These are phyloP conservation scores for Actinemys pallida DNA, from an alignment of 2,113 vertebrate genomes.

Conservation along the genomic window DNA sequence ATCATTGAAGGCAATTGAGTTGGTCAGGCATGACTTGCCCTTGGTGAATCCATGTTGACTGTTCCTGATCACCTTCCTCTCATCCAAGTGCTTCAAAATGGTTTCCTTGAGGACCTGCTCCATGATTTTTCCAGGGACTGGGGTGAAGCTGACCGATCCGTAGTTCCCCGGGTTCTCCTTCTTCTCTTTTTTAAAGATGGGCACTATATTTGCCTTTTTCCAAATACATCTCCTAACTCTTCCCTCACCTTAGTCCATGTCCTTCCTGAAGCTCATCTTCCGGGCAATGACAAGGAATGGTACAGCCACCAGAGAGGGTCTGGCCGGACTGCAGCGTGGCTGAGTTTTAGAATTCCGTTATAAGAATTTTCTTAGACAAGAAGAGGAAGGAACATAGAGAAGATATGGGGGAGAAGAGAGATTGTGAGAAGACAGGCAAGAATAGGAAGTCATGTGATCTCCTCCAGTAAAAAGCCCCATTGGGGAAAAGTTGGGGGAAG, in stretches of 20 bases:
- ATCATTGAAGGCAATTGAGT: too few species aligned
- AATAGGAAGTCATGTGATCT: not conserved
- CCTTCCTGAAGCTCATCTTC: not conserved
- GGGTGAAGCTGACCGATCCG: too few species aligned
- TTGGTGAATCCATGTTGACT: too few species aligned
- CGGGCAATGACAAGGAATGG: not conserved
- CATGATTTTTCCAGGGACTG: too few species aligned
- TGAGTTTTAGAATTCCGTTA: not conserved
- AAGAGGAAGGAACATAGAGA: not conserved
- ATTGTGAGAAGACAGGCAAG: not conserved
- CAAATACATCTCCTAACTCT: not conserved
- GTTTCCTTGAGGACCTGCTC: too few species aligned
- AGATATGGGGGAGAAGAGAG: not conserved
- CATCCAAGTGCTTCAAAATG: too few species aligned
- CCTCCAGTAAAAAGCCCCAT: not conserved
- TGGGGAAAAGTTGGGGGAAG: not conserved
- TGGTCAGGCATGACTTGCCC: too few species aligned
- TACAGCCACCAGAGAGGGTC: not conserved
- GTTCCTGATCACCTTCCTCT: too few species aligned
- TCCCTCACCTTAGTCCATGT: not conserved
- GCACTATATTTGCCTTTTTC: too few species aligned
- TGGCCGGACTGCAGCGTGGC: not conserved
- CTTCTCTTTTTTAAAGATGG: too few species aligned
- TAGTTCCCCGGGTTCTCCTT: too few species aligned
- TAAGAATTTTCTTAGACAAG: not conserved